These are phyloP conservation scores for Labeo catla DNA, from an alignment of 2,113 vertebrate genomes.

Conservation along the genomic window DNA sequence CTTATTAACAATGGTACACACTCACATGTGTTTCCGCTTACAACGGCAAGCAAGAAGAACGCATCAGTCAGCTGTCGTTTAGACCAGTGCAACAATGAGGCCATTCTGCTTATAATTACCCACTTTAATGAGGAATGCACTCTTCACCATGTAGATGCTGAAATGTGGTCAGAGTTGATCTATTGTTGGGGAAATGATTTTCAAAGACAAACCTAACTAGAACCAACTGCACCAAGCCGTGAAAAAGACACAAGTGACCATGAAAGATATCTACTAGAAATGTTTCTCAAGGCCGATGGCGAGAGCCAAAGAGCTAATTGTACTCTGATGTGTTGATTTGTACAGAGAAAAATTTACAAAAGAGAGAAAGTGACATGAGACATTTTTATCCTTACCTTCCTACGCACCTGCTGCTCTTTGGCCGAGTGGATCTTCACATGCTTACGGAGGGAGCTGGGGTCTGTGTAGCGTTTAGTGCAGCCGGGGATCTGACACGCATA, in stretches of 20 bases:
- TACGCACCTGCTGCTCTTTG: slow-evolving; percentile 95
- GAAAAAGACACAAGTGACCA: slow-evolving; percentile 55
- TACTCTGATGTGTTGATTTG: slow-evolving; percentile 37
- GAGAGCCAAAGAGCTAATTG: slow-evolving; percentile 21
- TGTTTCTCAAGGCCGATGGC: slow-evolving; percentile 24
- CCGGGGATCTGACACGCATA: slow-evolving; percentile 98
- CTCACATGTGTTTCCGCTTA: slow-evolving; percentile 80
- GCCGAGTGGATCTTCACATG: slow-evolving; percentile 97
- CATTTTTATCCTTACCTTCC: slow-evolving; percentile 85
- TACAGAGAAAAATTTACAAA: background rate
- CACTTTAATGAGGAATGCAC: slow-evolving; percentile 69
- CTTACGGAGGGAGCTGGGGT: slow-evolving; percentile 97
- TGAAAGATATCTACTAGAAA: slow-evolving; percentile 45
- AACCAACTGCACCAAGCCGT: slow-evolving; percentile 55
- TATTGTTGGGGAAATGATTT: slow-evolving; percentile 65
- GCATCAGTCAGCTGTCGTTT: slow-evolving; percentile 77
- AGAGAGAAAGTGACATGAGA: background rate
- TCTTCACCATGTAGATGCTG: slow-evolving; percentile 70
- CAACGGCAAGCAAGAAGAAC: slow-evolving; percentile 69
- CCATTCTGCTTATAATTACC: slow-evolving; percentile 75
- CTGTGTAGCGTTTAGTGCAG: slow-evolving; percentile 97
- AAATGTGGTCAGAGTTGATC: slow-evolving; percentile 72
- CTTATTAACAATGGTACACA: slow-evolving; percentile 79
- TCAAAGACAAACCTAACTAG: slow-evolving; percentile 62
- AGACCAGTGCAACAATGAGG: slow-evolving; percentile 77